These are phyloP conservation scores for Pseudorhombus dupliciocellatus DNA, from an alignment of 2,113 vertebrate genomes.

Conservation along the genomic window DNA sequence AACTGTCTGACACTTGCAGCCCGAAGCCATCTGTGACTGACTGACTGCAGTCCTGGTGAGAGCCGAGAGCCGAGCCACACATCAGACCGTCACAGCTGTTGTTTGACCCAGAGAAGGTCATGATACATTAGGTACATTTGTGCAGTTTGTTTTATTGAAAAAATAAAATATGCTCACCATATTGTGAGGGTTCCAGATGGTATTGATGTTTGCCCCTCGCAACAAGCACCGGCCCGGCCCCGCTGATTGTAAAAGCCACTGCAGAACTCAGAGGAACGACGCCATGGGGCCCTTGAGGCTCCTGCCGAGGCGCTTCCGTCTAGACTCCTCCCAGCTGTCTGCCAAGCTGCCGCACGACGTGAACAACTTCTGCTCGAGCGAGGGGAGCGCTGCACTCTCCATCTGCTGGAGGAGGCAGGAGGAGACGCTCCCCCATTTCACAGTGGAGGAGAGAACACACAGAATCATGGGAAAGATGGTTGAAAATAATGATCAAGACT, in stretches of 20 bases:
- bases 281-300: conserved; percentile 68
- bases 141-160: neutral
- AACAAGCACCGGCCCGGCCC: conserved; percentile 70
- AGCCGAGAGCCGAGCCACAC: neutral
- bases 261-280: conserved; percentile 86
- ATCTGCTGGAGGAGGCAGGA: conserved; percentile 80
- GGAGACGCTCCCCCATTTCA: neutral
- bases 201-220: neutral
- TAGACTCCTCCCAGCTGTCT: conserved; percentile 88
- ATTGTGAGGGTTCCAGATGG: neutral
- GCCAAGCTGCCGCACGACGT: conserved; percentile 90
- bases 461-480: too few relatives aligned
- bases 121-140: neutral
- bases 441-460: neutral
- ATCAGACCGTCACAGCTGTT: neutral
- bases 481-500: neutral
- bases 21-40: neutral
- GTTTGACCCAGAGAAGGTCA: conserved; percentile 14
- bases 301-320: conserved; percentile 82
- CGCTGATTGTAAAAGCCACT: conserved; percentile 79
- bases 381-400: conserved; percentile 74
- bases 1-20: neutral
- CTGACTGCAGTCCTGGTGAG: neutral
- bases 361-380: conserved; percentile 71
- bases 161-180: neutral